Evolutionary conservation across 2,797 vertebrate genomes (phyloP).

Genomic region (Karalla daura): DNA sequence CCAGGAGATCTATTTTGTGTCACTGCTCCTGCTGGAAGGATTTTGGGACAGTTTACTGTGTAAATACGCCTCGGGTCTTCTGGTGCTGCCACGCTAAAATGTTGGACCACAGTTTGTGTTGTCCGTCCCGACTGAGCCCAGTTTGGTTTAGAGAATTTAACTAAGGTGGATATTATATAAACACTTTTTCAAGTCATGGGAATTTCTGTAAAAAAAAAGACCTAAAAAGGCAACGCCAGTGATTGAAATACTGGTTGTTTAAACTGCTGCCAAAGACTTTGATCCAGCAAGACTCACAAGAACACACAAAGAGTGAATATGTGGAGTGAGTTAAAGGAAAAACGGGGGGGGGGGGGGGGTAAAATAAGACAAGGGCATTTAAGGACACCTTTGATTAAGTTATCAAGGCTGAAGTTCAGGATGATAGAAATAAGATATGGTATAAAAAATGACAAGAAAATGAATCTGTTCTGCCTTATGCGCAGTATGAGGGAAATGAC

Average conservation of each 20-base stretch:
- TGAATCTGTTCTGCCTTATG: background rate
- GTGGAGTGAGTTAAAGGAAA: background rate
- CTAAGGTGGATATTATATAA: background rate
- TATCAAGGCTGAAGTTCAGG: background rate
- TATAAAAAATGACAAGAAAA: no score
- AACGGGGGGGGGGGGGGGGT: no score
- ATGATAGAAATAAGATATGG: background rate
- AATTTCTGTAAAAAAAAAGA: background rate
- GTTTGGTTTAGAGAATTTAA: background rate
- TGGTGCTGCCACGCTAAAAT: background rate
- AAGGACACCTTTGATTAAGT: no score
- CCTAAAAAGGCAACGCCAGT: background rate
- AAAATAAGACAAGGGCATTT: no score
- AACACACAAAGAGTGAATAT: background rate
- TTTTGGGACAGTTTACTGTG: slow-evolving; percentile 23
- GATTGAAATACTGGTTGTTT: background rate
- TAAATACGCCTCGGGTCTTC: slow-evolving; percentile 26
- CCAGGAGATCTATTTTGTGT: slow-evolving; percentile 34
- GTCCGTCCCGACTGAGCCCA: background rate
- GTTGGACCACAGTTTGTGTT: background rate
- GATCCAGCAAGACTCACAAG: background rate
- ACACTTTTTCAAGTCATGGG: background rate
- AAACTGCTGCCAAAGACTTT: background rate
- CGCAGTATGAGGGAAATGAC: background rate
- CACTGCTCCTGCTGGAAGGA: slow-evolving; percentile 23